Evolutionary conservation across 2,797 vertebrate genomes (phyloP), one percentile per base, ranked within the genome.

Genomic region (Cyclura pinguis): DNA sequence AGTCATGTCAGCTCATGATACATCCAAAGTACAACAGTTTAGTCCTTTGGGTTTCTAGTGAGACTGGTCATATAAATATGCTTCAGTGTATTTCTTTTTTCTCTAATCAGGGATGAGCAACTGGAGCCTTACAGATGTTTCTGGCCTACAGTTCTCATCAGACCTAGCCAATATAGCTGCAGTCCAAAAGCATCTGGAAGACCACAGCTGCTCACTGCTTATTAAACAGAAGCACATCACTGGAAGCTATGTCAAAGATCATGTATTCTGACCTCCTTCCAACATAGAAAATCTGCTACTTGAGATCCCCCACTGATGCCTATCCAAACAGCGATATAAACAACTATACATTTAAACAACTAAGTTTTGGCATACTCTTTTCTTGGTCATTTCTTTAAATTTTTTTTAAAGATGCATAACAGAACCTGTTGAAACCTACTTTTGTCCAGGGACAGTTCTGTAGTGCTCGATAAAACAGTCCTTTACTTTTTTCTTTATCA

Each of bases 391-490:
- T 57, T 42, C 52, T 35, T 24, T 9, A 12, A 78, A 50, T 24
- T 59, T 18, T n/a, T 14, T 6, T 24, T 38, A 76, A 76, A 35
- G 20, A 22, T 18, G 42, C 32, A 27, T 20, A 50, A 78, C 4
- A 55, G 18, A 83, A 85, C 8, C 0, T 50, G 55, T 62, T 18
- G 24, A 18, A 84, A 85, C 97, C 97, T 96, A 99, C 99, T 98
- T 99, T 99, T 80, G 96, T 97, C 99, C 99, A 99, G 29, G 99
- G 98, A n/a, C 99, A 98, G 59, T 97, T 98, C 95, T 99, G 99
- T 91, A 99, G 97, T 0, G 98, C 99, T 97, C 97, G 99, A 93
- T 99, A 99, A 96, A 99, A 99, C 62, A 99, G 97, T 22, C 98
- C 98, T 97, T 95, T 98, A 93, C 98, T 98, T 95, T 97, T 98